Conservation (phyloP, 2,797 vertebrate species). For the Pseudopleuronectes americanus region DNA sequence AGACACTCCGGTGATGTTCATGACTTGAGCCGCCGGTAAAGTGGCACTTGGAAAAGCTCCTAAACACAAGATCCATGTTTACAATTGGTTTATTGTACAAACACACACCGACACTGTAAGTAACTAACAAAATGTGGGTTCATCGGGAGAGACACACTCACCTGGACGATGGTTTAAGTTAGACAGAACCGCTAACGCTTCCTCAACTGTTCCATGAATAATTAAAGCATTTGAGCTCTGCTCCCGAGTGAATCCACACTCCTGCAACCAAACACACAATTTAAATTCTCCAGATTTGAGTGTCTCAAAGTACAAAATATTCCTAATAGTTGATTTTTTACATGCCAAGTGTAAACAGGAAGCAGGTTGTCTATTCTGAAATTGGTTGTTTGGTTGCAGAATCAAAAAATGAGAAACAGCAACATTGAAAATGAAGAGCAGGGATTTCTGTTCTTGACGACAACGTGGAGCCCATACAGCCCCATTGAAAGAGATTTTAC, state of each 20-base stretch:
- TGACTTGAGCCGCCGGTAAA: slow-evolving; percentile 35
- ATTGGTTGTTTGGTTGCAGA: too few species aligned
- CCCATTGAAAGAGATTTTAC: not conserved
- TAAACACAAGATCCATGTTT: slow-evolving; percentile 33
- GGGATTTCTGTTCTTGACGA: too few species aligned
- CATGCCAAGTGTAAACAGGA: too few species aligned
- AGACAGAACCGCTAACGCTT: slow-evolving; percentile 75
- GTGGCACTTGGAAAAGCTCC: slow-evolving; percentile 17
- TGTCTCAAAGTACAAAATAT: too few species aligned
- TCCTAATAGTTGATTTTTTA: too few species aligned
- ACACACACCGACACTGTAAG: not conserved
- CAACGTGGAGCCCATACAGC: too few species aligned
- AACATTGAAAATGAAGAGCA: too few species aligned
- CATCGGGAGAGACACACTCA: slow-evolving; percentile 35
- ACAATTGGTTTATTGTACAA: not conserved
- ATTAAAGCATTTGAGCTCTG: slow-evolving; percentile 85
- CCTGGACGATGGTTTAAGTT: slow-evolving; percentile 62
- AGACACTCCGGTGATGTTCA: slow-evolving; percentile 51
- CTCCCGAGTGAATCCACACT: slow-evolving; percentile 76
- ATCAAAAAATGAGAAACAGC: too few species aligned
- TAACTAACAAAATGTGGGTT: too few species aligned
- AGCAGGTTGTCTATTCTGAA: too few species aligned
- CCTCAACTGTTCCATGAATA: slow-evolving; percentile 80
- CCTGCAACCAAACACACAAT: slow-evolving; percentile 63
- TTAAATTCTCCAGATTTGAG: not conserved